Percentiles rank a stretch among this genome's conserved stretches.
phyloP scores from a whole-genome alignment of 2,113 vertebrate species.

The Clinocottus analis region DNA sequence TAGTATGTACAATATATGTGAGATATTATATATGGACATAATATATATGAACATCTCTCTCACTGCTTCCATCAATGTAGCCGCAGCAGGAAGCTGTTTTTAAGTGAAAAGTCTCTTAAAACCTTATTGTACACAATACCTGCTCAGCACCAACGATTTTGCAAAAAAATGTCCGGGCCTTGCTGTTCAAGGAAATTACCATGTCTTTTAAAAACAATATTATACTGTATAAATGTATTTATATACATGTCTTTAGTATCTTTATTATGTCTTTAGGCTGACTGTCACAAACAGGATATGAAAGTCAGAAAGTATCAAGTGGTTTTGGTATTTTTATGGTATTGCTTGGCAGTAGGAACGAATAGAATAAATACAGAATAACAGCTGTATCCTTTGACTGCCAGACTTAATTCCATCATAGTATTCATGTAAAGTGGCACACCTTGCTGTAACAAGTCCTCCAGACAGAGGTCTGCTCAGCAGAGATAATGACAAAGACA shows the following conservation, averaged over 20 bases:
- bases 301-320: too few species aligned
- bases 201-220: background rate
- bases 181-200: background rate
- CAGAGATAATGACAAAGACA: constrained; percentile 25
- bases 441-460: constrained; percentile 8
- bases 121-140: background rate
- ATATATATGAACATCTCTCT: too few species aligned
- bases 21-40: too few species aligned
- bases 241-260: background rate
- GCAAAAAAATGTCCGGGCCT: background rate
- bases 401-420: background rate
- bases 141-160: background rate
- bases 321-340: background rate
- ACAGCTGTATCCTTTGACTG: background rate
- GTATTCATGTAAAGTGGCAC: background rate
- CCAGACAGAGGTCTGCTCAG: constrained; percentile 26
- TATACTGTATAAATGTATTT: too few species aligned
- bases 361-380: background rate
- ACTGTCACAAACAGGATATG: background rate
- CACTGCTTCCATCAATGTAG: background rate
- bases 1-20: too few species aligned
- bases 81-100: background rate
- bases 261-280: too few species aligned
- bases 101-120: background rate
- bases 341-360: background rate